These are phyloP conservation scores for Columba janthina DNA, from an alignment of 2,113 vertebrate species.

Conservation along the genomic window DNA sequence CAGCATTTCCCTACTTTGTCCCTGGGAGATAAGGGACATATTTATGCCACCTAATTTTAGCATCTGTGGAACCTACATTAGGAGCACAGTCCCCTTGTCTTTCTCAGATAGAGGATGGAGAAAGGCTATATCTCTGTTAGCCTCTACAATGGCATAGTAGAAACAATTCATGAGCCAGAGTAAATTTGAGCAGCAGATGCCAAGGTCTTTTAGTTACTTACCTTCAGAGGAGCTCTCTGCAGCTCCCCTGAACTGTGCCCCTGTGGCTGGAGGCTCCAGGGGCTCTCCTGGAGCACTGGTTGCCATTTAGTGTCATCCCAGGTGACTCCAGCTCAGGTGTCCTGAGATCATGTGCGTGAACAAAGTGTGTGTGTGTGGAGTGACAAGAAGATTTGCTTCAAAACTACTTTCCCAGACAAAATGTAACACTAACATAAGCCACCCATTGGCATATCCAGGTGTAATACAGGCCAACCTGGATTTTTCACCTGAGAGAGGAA, in stretches of 20 bases:
- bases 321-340: fast-evolving
- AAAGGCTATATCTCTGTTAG: neutral
- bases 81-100: neutral
- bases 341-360: neutral
- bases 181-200: neutral
- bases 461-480: neutral
- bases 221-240: neutral
- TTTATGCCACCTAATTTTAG: conserved; percentile 57
- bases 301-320: neutral
- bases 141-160: fast-evolving
- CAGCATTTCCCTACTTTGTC: neutral
- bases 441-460: neutral
- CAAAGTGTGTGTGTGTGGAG: neutral
- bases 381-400: neutral
- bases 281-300: neutral
- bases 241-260: neutral
- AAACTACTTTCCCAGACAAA: neutral
- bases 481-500: neutral
- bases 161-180: neutral
- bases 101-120: neutral
- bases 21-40: conserved; percentile 28
- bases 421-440: neutral
- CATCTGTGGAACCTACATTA: neutral
- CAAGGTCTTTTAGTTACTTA: neutral
- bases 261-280: neutral